Percentiles rank a stretch among this genome's conserved stretches.
Conservation (phyloP, 2,113 vertebrate genomes). For the Diphyllodes magnificus region DNA sequence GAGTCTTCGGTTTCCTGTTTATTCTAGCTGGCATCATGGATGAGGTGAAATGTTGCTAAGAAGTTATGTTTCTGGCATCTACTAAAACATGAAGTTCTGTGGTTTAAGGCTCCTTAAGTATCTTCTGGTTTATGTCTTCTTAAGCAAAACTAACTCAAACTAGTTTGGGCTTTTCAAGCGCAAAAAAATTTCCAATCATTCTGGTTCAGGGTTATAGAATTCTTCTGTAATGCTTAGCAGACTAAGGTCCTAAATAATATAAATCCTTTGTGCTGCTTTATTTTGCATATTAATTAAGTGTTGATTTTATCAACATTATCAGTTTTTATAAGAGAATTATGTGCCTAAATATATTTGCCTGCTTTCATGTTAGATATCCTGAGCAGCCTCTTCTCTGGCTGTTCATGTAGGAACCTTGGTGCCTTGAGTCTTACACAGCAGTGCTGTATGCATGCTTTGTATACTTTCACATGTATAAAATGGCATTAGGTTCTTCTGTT, state of each 20-base stretch:
- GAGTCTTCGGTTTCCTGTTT: background rate
- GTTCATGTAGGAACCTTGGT: background rate
- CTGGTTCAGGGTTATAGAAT: background rate
- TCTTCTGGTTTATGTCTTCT: background rate
- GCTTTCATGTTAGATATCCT: background rate
- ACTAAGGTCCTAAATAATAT: background rate
- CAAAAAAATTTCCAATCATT: background rate
- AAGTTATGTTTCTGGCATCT: background rate
- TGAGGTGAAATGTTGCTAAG: background rate
- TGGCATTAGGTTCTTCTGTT: background rate
- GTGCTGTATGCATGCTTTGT: background rate
- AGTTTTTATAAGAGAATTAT: background rate
- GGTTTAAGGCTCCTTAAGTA: background rate
- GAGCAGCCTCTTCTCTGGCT: background rate
- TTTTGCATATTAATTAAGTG: background rate
- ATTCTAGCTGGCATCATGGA: background rate
- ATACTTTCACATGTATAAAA: background rate
- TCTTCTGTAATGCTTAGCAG: background rate
- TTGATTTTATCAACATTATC: background rate
- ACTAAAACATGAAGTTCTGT: background rate
- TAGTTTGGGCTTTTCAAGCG: background rate
- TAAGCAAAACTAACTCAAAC: background rate
- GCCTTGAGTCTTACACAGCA: background rate
- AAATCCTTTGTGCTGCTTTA: background rate
- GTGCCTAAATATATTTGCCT: background rate